These are phyloP conservation scores for Coccyzus lansbergi DNA, from an alignment of 2,797 vertebrate genomes.

Conservation along the genomic window DNA sequence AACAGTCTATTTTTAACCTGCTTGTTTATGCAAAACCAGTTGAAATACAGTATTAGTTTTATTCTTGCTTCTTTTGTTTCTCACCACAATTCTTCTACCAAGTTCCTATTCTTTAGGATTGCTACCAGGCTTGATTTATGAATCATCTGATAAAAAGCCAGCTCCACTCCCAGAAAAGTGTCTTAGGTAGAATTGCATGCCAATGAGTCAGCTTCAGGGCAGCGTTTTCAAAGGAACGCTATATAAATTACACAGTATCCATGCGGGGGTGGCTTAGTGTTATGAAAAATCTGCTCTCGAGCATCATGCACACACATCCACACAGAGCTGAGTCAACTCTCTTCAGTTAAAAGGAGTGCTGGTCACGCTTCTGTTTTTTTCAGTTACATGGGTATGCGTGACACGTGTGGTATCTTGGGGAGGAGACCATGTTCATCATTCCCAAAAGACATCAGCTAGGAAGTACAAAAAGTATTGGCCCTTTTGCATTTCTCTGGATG, in stretches of 20 bases:
- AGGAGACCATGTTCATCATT: neutral
- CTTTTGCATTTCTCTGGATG: neutral
- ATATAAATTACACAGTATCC: constrained; percentile 24
- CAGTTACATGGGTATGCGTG: neutral
- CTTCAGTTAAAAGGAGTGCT: neutral
- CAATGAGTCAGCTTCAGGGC: constrained; percentile 54
- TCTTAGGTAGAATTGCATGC: constrained; percentile 31
- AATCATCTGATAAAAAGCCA: constrained; percentile 60
- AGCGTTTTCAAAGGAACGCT: constrained; percentile 45
- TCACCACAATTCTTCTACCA: neutral
- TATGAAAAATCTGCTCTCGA: constrained; percentile 19
- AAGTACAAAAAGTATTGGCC: fast-evolving
- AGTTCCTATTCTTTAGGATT: neutral
- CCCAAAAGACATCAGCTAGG: neutral
- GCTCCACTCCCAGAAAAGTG: constrained; percentile 42
- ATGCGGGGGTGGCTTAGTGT: neutral
- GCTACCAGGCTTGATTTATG: constrained; percentile 35
- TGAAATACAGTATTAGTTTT: constrained; percentile 24
- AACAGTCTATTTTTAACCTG: constrained; percentile 19
- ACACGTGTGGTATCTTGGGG: neutral
- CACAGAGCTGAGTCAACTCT: constrained; percentile 2
- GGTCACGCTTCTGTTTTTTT: neutral
- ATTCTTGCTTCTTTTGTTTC: constrained; percentile 35
- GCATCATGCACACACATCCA: neutral
- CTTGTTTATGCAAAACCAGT: constrained; percentile 53